phyloP scores from a whole-genome alignment of 2,113 vertebrate genomes.

The Strix aluco region DNA sequence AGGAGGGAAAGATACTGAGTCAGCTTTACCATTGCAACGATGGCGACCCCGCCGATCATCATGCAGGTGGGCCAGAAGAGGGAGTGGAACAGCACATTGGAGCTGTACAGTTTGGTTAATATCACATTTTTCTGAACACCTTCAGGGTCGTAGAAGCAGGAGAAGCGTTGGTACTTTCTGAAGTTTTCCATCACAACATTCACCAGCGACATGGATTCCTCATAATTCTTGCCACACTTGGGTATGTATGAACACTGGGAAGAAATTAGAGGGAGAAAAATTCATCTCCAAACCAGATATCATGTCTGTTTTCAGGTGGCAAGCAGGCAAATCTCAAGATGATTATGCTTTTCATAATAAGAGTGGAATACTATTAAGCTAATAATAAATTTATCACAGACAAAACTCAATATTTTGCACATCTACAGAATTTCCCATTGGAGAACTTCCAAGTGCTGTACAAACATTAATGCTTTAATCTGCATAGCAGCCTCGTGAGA shows the following conservation, averaged over 20 bases:
- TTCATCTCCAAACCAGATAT: not conserved
- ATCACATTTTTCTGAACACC: constrained; percentile 85
- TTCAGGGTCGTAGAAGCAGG: constrained; percentile 85
- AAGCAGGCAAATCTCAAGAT: not conserved
- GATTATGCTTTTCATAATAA: constrained; percentile 2
- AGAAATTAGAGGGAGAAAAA: not conserved
- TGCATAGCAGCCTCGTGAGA: not conserved
- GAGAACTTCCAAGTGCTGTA: constrained; percentile 40
- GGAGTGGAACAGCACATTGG: constrained; percentile 84
- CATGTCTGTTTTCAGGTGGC: not conserved
- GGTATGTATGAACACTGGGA: constrained; percentile 92
- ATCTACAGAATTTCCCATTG: constrained; percentile 27
- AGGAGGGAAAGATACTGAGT: constrained; percentile 94
- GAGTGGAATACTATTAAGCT: constrained; percentile 32
- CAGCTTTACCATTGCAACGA: constrained; percentile 93
- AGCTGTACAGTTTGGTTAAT: constrained; percentile 88
- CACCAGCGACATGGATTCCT: constrained; percentile 80
- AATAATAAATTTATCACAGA: constrained; percentile 46
- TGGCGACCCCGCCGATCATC: constrained; percentile 84
- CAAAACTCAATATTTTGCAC: constrained; percentile 51
- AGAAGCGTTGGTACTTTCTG: constrained; percentile 83
- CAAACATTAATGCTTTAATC: constrained; percentile 54
- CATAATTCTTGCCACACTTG: constrained; percentile 87
- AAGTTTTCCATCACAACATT: constrained; percentile 89
- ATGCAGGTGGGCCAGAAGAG: constrained; percentile 93